A percentile compares a stretch with the other conserved stretches of the same genome.
phyloP scores from a whole-genome alignment of 2,888 invertebrate species.

The Coleophora deauratella region DNA sequence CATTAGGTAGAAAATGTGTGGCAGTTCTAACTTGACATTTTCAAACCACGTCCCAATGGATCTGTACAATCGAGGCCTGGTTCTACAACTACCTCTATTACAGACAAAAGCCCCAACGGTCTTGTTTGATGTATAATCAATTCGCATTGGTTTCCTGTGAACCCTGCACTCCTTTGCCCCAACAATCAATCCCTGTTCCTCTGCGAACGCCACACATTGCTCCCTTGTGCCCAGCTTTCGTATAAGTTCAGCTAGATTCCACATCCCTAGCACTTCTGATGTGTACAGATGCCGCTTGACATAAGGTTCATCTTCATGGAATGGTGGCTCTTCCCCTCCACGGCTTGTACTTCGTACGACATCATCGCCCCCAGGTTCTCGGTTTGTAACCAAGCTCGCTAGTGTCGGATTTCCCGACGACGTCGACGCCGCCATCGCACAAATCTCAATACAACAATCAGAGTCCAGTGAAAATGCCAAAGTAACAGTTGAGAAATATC shows the following conservation, averaged over 20 bases:
- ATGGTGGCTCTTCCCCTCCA: too few species aligned
- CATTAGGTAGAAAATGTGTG: slow-evolving; percentile 7
- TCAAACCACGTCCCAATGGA: slow-evolving; percentile 10
- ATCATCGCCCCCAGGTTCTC: too few species aligned
- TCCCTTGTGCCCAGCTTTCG: neutral
- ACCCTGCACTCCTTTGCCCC: neutral
- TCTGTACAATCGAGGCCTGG: neutral
- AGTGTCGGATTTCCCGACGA: too few species aligned
- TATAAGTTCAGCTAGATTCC: neutral
- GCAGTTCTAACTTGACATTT: slow-evolving; percentile 6
- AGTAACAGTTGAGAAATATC: too few species aligned
- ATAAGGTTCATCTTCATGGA: neutral
- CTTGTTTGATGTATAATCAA: neutral
- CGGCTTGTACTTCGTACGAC: too few species aligned
- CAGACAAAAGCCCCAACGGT: neutral
- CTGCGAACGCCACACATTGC: neutral
- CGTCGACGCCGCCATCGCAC: too few species aligned
- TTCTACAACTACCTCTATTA: neutral
- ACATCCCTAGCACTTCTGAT: neutral
- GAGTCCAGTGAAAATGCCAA: too few species aligned
- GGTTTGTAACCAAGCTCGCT: too few species aligned
- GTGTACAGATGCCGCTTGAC: neutral
- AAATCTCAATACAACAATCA: too few species aligned
- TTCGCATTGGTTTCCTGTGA: neutral
- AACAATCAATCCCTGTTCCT: neutral